phyloP scores from a whole-genome alignment of 2,888 invertebrate species.

The Heteromurus nitidus region DNA sequence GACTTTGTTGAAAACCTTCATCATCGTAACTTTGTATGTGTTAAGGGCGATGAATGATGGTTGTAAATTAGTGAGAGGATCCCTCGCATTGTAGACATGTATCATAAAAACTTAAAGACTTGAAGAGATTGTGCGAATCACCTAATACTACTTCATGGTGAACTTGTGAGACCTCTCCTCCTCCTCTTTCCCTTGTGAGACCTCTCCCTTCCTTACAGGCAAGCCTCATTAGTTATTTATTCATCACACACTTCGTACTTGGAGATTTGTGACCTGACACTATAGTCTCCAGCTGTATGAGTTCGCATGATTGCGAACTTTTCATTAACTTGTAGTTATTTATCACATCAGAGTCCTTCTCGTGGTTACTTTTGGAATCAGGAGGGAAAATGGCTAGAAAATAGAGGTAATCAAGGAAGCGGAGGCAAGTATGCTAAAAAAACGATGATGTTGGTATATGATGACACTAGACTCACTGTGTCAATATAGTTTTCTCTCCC shows the following conservation, averaged over 20 bases:
- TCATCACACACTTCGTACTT: not conserved
- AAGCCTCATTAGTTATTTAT: conserved; percentile 11
- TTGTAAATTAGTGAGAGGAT: not conserved
- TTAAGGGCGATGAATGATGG: not conserved
- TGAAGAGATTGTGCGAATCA: not conserved
- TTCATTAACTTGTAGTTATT: too few species aligned
- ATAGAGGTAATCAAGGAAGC: too few species aligned
- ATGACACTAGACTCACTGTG: too few species aligned
- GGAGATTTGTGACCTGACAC: too few species aligned
- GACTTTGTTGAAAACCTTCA: too few species aligned
- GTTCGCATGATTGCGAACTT: not conserved
- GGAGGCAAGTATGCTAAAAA: too few species aligned
- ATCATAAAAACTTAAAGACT: not conserved
- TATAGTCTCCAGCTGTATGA: not conserved
- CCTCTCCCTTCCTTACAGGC: not conserved
- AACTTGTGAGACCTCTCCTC: not conserved
- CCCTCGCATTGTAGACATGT: not conserved
- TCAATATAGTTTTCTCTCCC: too few species aligned
- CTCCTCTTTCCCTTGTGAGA: not conserved
- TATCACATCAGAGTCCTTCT: too few species aligned
- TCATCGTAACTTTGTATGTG: not conserved
- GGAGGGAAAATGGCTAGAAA: too few species aligned
- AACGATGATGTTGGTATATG: too few species aligned
- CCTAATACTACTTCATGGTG: not conserved
- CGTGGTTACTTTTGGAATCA: too few species aligned